Conservation (phyloP, 2,113 vertebrate species). For the Psephotus haematonotus region DNA sequence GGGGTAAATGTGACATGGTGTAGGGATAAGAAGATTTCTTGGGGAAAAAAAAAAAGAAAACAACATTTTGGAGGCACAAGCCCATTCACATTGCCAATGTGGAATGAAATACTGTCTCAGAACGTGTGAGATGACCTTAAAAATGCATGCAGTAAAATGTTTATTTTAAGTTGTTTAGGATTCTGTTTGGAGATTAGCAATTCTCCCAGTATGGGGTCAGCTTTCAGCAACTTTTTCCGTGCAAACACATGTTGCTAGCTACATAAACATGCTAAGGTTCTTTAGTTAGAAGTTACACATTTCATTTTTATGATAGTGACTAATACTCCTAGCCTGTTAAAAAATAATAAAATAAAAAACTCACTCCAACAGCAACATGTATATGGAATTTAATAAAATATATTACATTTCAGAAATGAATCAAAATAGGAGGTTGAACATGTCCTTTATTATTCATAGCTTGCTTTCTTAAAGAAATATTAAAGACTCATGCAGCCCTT, state of each 20-base stretch:
- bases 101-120: not conserved
- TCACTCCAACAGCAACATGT: not conserved
- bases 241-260: not conserved
- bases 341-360: not conserved
- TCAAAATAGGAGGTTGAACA: not conserved
- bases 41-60: not conserved
- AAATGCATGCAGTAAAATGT: not conserved
- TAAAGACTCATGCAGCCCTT: not conserved
- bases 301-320: constrained; percentile 19
- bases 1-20: not conserved
- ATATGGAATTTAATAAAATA: not conserved
- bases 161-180: not conserved
- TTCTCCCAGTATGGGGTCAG: constrained; percentile 1
- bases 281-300: not conserved
- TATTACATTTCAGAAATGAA: constrained; percentile 1
- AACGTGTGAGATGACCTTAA: not conserved
- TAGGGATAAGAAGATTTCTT: not conserved
- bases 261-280: not conserved
- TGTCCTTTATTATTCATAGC: not conserved
- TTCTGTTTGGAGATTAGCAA: not conserved
- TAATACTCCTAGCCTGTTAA: not conserved
- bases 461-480: constrained; percentile 9
- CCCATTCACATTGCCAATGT: not conserved
- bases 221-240: not conserved
- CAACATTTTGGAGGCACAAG: not conserved